Percentiles rank a stretch among this genome's conserved stretches.
Conservation (phyloP, 2,888 invertebrate species). For the Machimus rusticus region DNA sequence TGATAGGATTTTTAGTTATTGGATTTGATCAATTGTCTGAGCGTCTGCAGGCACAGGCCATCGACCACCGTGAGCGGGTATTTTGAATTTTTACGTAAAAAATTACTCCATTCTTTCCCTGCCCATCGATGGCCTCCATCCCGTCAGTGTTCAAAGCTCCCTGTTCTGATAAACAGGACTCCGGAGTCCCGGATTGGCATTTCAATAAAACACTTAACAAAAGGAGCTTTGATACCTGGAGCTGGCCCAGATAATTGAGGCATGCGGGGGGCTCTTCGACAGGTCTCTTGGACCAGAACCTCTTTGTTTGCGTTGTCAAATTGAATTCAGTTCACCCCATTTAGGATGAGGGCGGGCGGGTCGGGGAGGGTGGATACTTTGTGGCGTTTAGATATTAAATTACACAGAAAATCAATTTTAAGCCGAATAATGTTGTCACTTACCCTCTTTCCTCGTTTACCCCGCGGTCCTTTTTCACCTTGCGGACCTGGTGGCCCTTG, state of each 20-base stretch:
- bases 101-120: not conserved
- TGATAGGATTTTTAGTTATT: slow-evolving; percentile 14
- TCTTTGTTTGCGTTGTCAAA: not conserved
- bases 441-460: slow-evolving; percentile 94
- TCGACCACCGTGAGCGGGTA: not conserved
- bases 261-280: not conserved
- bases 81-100: not conserved
- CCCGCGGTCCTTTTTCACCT: slow-evolving; percentile 90
- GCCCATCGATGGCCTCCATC: not conserved
- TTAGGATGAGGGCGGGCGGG: not conserved
- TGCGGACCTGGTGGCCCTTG: slow-evolving; percentile 76
- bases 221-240: not conserved
- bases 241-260: not conserved
- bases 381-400: slow-evolving; percentile 1
- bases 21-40: slow-evolving; percentile 33
- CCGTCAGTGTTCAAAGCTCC: not conserved
- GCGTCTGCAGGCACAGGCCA: not conserved
- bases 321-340: not conserved
- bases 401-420: not conserved
- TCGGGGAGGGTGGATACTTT: not conserved
- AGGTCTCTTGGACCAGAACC: not conserved
- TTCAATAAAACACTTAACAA: slow-evolving; percentile 9
- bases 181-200: not conserved
- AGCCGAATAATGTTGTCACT: slow-evolving; percentile 53
- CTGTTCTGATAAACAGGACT: not conserved